Evolutionary conservation across 1,140 invertebrate species (phyloP).

Genomic region (Ptiloglossa arizonensis): DNA sequence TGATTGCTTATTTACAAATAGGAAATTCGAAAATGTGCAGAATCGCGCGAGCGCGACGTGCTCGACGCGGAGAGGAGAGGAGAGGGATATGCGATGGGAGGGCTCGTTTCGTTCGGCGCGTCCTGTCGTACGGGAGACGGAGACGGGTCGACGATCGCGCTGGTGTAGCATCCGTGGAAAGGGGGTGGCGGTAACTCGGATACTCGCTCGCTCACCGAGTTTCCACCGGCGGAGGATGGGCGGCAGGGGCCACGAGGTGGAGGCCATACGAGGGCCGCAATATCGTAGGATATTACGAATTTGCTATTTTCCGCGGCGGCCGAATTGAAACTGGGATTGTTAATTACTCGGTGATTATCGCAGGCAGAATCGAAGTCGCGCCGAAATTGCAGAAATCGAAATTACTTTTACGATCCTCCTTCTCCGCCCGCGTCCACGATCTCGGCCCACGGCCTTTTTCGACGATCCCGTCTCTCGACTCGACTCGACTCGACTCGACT

Average conservation of each 20-base stretch:
- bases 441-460: conserved; percentile 8
- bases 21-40: conserved; percentile 82
- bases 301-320: conserved; percentile 80
- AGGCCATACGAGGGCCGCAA: conserved; percentile 68
- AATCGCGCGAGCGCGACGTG: conserved; percentile 58
- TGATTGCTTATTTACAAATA: conserved; percentile 83
- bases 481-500: neutral
- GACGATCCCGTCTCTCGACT: neutral
- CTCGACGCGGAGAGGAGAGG: conserved; percentile 13
- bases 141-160: conserved; percentile 32
- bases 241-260: conserved; percentile 42
- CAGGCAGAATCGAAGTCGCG: conserved; percentile 76
- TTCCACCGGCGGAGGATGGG: conserved; percentile 37
- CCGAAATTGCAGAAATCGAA: conserved; percentile 71
- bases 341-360: conserved; percentile 82
- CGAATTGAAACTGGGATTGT: conserved; percentile 82
- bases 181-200: conserved; percentile 42
- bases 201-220: conserved; percentile 65
- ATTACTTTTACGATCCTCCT: conserved; percentile 71
- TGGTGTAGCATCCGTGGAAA: conserved; percentile 11
- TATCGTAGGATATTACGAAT: conserved; percentile 83
- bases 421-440: conserved; percentile 10
- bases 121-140: conserved; percentile 20
- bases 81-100: conserved; percentile 34
- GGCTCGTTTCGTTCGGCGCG: conserved; percentile 32